Evolutionary conservation across 1,140 invertebrate species (phyloP), one percentile per base, ranked within the genome.

Genomic region (Antheraea mylitta): DNA sequence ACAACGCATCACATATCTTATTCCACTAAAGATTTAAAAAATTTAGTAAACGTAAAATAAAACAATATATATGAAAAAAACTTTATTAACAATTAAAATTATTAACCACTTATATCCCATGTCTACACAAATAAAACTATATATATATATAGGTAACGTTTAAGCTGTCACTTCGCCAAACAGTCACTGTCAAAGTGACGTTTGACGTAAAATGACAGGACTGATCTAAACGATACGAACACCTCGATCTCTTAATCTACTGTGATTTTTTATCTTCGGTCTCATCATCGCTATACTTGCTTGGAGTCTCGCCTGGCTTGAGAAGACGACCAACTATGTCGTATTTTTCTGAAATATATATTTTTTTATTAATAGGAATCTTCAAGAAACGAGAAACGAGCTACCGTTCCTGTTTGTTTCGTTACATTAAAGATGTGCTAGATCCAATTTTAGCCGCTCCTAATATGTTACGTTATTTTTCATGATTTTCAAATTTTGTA

Each of bases 311-410:
- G 36, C 89, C 89, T 0, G 88, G 88, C 65, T 86, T 91, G 67
- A 91, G 68, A 0, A 91, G 76, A 48, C 76, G 77, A 7, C 89
- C 89, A 0, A 90, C 89, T 68, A 90, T 90, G 76, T 91, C 88
- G 60, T 91, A 91, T 80, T 90, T 90, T 71, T 88, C 89, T 91
- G 85, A 45, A 90, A 91, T 1, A 64, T n/a, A 18, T 37, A 16
- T 18, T 7, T 42, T 53, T 16, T 1, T 18, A 42, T 62, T 60
- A 38, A 38, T 5, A 38, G n/a, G n/a, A n/a, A n/a, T n/a, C n/a
- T n/a, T 38, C 37, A 38, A 38, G 37, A 38, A 38, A 9, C n/a
- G n/a, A n/a, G n/a, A n/a, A n/a, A n/a, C n/a, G n/a, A n/a, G n/a
- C n/a, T n/a, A n/a, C n/a, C n/a, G n/a, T n/a, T n/a, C n/a, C n/a